Percentiles rank a stretch among this genome's conserved stretches.
phyloP scores from a whole-genome alignment of 1,140 invertebrate species.

The Rhyacophila brunnea region DNA sequence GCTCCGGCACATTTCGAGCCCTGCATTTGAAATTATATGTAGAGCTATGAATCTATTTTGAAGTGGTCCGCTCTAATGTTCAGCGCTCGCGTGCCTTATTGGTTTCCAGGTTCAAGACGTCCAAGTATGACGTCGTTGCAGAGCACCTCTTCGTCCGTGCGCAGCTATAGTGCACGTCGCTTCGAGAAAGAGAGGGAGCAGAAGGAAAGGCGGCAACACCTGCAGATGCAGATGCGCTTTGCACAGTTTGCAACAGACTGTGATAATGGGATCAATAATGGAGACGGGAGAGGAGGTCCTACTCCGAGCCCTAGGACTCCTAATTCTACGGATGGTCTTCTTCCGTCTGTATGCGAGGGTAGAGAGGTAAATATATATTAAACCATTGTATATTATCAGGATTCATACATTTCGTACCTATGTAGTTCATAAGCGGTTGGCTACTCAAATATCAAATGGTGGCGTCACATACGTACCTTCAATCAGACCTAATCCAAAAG shows the following conservation, averaged over 20 bases:
- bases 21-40: too few species aligned
- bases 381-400: slow-evolving; percentile 6
- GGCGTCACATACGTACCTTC: too few species aligned
- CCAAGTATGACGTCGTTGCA: slow-evolving; percentile 78
- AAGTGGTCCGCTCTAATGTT: background rate
- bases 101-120: slow-evolving; percentile 70
- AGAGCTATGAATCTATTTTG: too few species aligned
- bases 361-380: slow-evolving; percentile 58
- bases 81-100: background rate
- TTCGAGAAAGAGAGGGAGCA: slow-evolving; percentile 76
- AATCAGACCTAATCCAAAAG: too few species aligned
- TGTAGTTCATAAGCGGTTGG: too few species aligned
- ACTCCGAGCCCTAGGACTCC: slow-evolving; percentile 73
- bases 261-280: slow-evolving; percentile 36
- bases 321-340: slow-evolving; percentile 74
- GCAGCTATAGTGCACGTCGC: slow-evolving; percentile 72
- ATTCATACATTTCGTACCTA: too few species aligned
- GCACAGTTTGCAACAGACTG: slow-evolving; percentile 55
- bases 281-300: slow-evolving; percentile 51
- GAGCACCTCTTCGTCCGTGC: slow-evolving; percentile 74
- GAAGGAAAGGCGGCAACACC: slow-evolving; percentile 70
- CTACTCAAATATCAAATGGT: too few species aligned
- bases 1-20: too few species aligned
- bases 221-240: slow-evolving; percentile 69
- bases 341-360: slow-evolving; percentile 71